A percentile compares a stretch with the other conserved stretches of the same genome.
phyloP scores from a whole-genome alignment of 2,888 invertebrate genomes.

The Callosobruchus maculatus region DNA sequence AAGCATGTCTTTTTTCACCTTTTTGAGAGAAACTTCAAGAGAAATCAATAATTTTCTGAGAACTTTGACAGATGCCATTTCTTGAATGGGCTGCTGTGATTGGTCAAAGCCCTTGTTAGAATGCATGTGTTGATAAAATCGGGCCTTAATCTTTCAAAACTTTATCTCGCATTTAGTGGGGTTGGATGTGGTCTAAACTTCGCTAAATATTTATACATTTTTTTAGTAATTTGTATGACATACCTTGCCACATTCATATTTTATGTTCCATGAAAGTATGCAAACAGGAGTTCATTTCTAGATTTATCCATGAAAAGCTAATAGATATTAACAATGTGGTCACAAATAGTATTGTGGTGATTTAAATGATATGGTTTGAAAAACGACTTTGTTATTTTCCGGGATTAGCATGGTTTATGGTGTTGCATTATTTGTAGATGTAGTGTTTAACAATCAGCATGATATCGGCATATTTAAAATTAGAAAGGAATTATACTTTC shows the following conservation, averaged over 20 bases:
- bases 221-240: neutral
- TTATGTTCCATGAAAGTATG: neutral
- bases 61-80: no score
- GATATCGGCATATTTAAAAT: neutral
- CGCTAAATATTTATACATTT: no score
- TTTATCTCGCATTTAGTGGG: no score
- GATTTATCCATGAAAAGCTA: neutral
- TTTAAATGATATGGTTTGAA: neutral
- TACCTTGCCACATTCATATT: neutral
- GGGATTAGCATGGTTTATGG: neutral
- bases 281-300: neutral
- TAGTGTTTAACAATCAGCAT: neutral
- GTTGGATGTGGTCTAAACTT: no score
- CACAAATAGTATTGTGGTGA: neutral
- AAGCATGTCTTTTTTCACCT: no score
- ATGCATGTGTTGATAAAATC: no score
- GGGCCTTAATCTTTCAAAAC: no score
- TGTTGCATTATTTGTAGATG: neutral
- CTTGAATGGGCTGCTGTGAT: no score
- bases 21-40: no score
- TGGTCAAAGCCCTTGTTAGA: no score
- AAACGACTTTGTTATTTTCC: neutral
- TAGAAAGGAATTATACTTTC: neutral
- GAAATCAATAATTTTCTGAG: no score
- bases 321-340: neutral